Percentiles rank a stretch among this genome's conserved stretches.
These are phyloP conservation scores for Sakesphorus luctuosus DNA, from an alignment of 2,113 vertebrate genomes.

Conservation along the genomic window DNA sequence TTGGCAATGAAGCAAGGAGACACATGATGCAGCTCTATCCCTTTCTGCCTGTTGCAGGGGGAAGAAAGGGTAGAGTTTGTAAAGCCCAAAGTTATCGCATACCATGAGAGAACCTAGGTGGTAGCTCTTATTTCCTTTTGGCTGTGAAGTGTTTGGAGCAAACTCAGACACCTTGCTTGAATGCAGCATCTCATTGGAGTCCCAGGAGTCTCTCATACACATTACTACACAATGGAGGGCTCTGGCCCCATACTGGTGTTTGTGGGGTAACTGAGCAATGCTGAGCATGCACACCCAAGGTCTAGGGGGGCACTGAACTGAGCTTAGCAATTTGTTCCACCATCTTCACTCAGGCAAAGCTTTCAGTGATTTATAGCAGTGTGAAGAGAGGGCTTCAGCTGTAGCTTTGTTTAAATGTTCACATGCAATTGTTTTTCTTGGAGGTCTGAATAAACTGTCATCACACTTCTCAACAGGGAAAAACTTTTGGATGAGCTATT, in stretches of 20 bases:
- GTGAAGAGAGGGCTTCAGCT: neutral
- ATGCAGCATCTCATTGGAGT: neutral
- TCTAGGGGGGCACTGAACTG: neutral
- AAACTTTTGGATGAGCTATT: neutral
- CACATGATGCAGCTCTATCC: neutral
- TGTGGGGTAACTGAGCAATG: neutral
- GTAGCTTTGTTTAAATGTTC: neutral
- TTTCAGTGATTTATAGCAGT: neutral
- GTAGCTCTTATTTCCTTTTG: neutral
- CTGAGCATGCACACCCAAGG: neutral
- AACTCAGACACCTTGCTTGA: neutral
- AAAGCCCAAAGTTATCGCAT: neutral
- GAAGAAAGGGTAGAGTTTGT: neutral
- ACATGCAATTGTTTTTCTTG: neutral
- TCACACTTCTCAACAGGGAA: neutral
- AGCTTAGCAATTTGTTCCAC: neutral
- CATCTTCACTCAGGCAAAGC: neutral
- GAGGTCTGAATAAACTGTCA: neutral
- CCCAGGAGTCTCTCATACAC: neutral
- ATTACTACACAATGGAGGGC: neutral
- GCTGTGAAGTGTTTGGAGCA: neutral
- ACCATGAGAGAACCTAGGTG: neutral
- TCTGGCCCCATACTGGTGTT: neutral
- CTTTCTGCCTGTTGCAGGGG: neutral
- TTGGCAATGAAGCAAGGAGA: neutral